Evolutionary conservation across 2,113 vertebrate species (phyloP), one percentile per base, ranked within the genome.

Genomic region (Atractosteus spatula): DNA sequence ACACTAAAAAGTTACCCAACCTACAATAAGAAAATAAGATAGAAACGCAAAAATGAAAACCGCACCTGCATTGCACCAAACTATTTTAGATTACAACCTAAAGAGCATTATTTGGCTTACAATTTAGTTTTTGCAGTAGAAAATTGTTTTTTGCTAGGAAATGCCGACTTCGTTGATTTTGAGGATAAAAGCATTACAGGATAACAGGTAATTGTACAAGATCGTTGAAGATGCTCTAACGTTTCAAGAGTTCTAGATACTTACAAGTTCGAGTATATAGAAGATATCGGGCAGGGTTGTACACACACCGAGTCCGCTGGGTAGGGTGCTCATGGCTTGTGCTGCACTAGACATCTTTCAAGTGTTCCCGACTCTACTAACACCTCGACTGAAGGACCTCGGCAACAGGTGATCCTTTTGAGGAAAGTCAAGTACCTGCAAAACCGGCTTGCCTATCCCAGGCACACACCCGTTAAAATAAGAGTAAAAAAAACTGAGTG

Each of bases 251-350:
- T 59, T 2, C 56, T 42, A 12, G 16, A 3, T 66, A 77, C 88
- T 89, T 59, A 92, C 91, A 73, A 92, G 85, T 29, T 92, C 91
- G 0, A 89, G 90, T 5, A 92, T 54, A 73, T 88, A 92, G 7
- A 92, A 76, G 62, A 92, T 79, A 75, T 92, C 91, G 0, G 91
- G 91, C 12, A 88, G 72, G 42, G 85, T 88, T 1, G 71, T 68
- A 14, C 86, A 92, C 11, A 91, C 82, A 0, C 79, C 64, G 2
- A 69, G 0, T 42, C 91, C 89, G 7, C 78, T 84, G 61, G 91
- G 91, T 1, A 92, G 79, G 71, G 73, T 81, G 1, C 72, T 81
- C 85, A 80, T 75, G 41, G 47, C 3, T 41, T 77, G 84, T 3
- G 66, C 77, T 0, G 84, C 84, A 70, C 79, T 79, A 44, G 87